Evolutionary conservation across 2,113 vertebrate genomes (phyloP), one percentile per base, ranked within the genome.

Genomic region (Sylvia atricapilla): DNA sequence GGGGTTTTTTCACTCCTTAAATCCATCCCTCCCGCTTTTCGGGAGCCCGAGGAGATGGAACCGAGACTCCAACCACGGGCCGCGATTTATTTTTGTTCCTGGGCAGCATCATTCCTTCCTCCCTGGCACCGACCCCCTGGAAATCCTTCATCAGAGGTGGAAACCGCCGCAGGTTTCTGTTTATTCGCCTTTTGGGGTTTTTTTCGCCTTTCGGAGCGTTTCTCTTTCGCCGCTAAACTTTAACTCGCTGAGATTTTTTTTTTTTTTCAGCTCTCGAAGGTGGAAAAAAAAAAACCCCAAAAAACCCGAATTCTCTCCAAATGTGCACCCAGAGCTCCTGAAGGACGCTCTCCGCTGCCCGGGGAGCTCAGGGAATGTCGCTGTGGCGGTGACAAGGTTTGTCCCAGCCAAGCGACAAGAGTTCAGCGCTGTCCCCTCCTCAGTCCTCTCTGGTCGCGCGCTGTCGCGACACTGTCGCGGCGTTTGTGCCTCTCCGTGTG

Each of bases 391-490:
- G 69, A 33, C 52, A 9, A 28, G 37, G 50, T 44, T 76, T 49
- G 28, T 66, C 37, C 17, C 78, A 7, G 60, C 37, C 4, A 41
- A 31, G 62, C 5, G 5, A 24, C 15, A 41, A 0, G 37, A 35
- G 44, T 2, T 49, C 3, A 4, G 68, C 1, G 25, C 64, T 39
- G 52, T 37, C 17, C 14, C 46, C 22, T 0, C 43, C 75, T 81
- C 11, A 3, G 8, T 2, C 28, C 73, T 3, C 53, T 18, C 56
- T 0, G 20, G 15, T 7, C 6, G 4, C 0, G 55, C 4, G 0
- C 31, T n/a, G 0, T 13, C 39, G 18, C 7, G 2, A 37, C 13
- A 33, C 53, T 8, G 59, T 20, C 19, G 80, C 67, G 8, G 55
- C 1, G 31, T 11, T 10, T 1, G 31, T 0, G 55, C 46, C 66